A percentile compares a stretch with the other conserved stretches of the same genome.
Evolutionary conservation across 2,888 invertebrate species (phyloP).

Genomic region (Orchestes rusci): DNA sequence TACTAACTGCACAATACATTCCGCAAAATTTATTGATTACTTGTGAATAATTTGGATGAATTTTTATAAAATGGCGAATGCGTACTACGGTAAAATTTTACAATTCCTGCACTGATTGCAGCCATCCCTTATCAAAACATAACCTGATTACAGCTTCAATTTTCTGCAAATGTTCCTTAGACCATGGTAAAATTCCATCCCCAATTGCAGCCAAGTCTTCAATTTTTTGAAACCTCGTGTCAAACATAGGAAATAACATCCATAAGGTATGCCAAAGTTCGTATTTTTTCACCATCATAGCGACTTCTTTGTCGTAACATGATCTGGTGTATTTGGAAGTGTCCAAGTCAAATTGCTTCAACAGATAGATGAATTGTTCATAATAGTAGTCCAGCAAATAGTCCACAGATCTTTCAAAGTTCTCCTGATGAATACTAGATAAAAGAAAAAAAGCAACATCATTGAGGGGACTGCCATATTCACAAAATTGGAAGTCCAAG

Average conservation of each 20-base stretch:
- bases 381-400: constrained; percentile 17
- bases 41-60: too few relatives aligned
- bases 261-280: constrained; percentile 16
- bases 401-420: constrained; percentile 9
- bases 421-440: constrained; percentile 8
- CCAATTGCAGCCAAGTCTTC: too few relatives aligned
- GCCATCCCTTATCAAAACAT: constrained; percentile 14
- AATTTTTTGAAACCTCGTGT: constrained; percentile 9
- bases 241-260: constrained; percentile 17
- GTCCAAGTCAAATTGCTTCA: constrained; percentile 11
- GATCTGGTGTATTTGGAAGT: constrained; percentile 3
- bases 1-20: too few relatives aligned
- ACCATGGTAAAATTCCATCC: constrained; percentile 6
- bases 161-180: constrained; percentile 8
- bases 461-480: constrained; percentile 43
- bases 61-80: too few relatives aligned
- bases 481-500: constrained; percentile 51
- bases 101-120: too few relatives aligned
- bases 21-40: too few relatives aligned
- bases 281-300: constrained; percentile 8
- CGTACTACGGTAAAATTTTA: too few relatives aligned
- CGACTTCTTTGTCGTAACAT: constrained; percentile 15
- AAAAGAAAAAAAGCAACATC: constrained; percentile 20
- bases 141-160: constrained; percentile 6
- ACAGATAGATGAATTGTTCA: constrained; percentile 4